These are phyloP conservation scores for Mythimna vitellina DNA, from an alignment of 2,888 invertebrate species.

Conservation along the genomic window DNA sequence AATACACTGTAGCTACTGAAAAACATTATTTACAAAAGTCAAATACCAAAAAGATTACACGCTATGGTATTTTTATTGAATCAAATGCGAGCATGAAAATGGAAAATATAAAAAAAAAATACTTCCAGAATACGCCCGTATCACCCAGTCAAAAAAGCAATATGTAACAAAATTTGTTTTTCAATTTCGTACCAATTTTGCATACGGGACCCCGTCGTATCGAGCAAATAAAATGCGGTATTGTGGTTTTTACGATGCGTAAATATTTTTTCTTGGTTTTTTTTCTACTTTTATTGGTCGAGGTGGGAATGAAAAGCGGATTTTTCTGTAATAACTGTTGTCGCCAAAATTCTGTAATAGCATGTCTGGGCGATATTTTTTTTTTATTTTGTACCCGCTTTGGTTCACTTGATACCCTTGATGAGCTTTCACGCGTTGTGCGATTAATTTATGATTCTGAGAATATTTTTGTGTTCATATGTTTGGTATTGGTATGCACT, in stretches of 20 bases:
- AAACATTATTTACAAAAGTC: background rate
- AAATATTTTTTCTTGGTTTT: slow-evolving; percentile 80
- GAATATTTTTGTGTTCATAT: background rate
- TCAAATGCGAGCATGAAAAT: slow-evolving; percentile 15
- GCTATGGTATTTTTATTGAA: slow-evolving; percentile 31
- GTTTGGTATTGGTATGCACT: background rate
- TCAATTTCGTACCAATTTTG: slow-evolving; percentile 91
- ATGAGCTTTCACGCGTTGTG: slow-evolving; percentile 39
- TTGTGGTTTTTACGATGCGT: slow-evolving; percentile 89
- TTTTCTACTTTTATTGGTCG: slow-evolving; percentile 79
- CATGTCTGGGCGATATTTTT: slow-evolving; percentile 64
- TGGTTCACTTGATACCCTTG: slow-evolving; percentile 58
- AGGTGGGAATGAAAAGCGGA: slow-evolving; percentile 85
- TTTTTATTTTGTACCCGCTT: slow-evolving; percentile 59
- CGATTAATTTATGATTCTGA: slow-evolving; percentile 43
- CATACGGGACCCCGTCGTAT: slow-evolving; percentile 83
- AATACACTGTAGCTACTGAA: background rate
- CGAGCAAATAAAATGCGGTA: slow-evolving; percentile 84
- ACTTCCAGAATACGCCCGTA: slow-evolving; percentile 71
- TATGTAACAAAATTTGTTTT: slow-evolving; percentile 91
- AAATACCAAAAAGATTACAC: background rate
- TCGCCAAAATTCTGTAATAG: slow-evolving; percentile 74
- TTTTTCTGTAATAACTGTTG: slow-evolving; percentile 69
- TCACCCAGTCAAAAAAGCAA: slow-evolving; percentile 83
- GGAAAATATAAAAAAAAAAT: slow-evolving; percentile 21